Base-by-base conservation (phyloP, 1,140 invertebrate genomes). In the Periplaneta americana region DNA sequence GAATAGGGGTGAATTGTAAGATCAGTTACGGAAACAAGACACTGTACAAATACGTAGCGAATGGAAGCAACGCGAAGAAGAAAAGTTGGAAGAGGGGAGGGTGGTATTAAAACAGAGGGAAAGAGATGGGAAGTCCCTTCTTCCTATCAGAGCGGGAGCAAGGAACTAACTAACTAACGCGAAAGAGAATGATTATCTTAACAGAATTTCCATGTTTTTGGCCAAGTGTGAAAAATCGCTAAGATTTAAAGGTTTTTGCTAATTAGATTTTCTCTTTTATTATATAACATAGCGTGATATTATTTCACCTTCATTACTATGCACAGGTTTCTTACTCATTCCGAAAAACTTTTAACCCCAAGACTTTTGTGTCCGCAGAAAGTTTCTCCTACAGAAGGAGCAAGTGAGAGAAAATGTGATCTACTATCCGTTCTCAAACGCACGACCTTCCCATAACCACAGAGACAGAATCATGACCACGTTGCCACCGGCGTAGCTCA, bases 181-280 rank as follows among this genome's bases (percentile, higher is more conserved):
- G 66, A 77, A 77, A 75, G 48, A 78, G 81, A 82, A 66, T 82
- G 77, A 82, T 78, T 78, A 79, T 77, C 76, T 78, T 82, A 82
- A 82, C 76, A 82, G 81, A 79, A 82, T 82, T 78, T 79, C 77
- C 81, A 34, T 79, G 81, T 82, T 82, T 82, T 74, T 77, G 77
- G 37, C 39, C 75, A 82, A 82, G 48, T 76, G 75, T 76, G 75
- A 78, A 82, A 81, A 82, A 82, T 82, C 48, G 66, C 75, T n/a
- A 78, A 82, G 81, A 82, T 82, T 82, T 82, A 82, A 82, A 82
- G 81, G 76, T 82, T 82, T 82, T 82, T 78, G 34, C 48, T 66
- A 66, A 66, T 66, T 66, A 66, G 48, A 66, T 66, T 66, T 66
- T 78, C 76, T 78, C 36, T 36, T 36, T 78, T 78, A 78, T 34